A percentile compares a stretch with the other conserved stretches of the same genome.
Conservation (phyloP, 2,797 vertebrate genomes). For the Macrochelys suwanniensis region DNA sequence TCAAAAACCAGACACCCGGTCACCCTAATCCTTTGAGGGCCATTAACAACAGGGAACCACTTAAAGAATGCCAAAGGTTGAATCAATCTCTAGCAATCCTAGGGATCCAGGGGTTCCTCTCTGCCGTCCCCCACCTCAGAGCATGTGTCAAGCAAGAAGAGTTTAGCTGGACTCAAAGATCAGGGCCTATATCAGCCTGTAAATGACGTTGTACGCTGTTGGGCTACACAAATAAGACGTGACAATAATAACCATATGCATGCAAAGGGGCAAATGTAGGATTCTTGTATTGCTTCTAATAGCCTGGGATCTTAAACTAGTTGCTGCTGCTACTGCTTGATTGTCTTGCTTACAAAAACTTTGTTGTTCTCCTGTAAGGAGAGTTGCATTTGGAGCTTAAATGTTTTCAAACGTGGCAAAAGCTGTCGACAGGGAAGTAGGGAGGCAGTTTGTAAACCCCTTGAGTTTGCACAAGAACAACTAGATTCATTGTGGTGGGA, state of each 20-base stretch:
- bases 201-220: neutral
- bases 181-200: neutral
- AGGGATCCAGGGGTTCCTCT: neutral
- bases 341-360: neutral
- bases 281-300: neutral
- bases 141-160: neutral
- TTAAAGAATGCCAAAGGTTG: neutral
- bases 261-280: neutral
- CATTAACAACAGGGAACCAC: neutral
- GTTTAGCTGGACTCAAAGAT: neutral
- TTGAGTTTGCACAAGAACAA: neutral
- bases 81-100: neutral
- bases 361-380: neutral
- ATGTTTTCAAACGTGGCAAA: neutral
- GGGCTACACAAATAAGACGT: neutral
- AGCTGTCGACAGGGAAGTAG: neutral
- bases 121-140: too few relatives aligned
- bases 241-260: neutral
- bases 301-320: neutral
- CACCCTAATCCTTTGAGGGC: too few relatives aligned
- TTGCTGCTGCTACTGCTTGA: neutral
- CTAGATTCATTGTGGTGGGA: neutral
- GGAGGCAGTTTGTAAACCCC: neutral
- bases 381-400: neutral
- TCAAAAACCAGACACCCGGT: too few relatives aligned